Evolutionary conservation across 2,888 invertebrate genomes (phyloP).

Genomic region (Himalopsyche japonica): DNA sequence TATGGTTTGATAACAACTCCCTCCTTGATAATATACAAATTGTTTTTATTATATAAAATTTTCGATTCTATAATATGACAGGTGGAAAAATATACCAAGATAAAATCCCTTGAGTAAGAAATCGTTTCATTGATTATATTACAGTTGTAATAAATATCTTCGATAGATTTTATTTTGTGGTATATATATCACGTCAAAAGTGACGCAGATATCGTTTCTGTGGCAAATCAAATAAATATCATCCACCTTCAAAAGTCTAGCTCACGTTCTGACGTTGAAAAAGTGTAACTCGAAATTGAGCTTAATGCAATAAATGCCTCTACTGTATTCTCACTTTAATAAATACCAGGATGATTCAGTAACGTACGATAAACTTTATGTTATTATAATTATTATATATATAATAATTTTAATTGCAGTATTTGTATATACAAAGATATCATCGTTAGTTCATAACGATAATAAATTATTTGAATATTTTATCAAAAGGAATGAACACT

Average conservation of each 20-base stretch:
- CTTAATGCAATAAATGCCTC: conserved; percentile 3
- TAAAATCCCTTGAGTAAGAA: no score
- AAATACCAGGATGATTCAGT: background rate
- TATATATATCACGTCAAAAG: background rate
- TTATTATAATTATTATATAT: no score
- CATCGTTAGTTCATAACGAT: no score
- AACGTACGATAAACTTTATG: background rate
- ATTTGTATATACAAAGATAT: no score
- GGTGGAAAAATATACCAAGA: no score
- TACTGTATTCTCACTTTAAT: background rate
- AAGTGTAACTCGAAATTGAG: background rate
- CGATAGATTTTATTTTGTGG: background rate
- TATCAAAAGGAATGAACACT: no score
- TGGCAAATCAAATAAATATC: background rate
- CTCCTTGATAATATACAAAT: no score
- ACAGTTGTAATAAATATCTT: background rate
- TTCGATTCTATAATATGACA: no score
- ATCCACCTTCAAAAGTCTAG: background rate
- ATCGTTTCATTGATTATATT: background rate
- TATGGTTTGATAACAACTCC: no score
- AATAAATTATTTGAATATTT: no score
- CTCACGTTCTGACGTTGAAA: conserved; percentile 11
- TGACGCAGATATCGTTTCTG: background rate
- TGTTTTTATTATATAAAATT: no score
- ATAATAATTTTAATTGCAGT: no score